phyloP scores from a whole-genome alignment of 2,888 invertebrate species.

The Diploptera punctata region DNA sequence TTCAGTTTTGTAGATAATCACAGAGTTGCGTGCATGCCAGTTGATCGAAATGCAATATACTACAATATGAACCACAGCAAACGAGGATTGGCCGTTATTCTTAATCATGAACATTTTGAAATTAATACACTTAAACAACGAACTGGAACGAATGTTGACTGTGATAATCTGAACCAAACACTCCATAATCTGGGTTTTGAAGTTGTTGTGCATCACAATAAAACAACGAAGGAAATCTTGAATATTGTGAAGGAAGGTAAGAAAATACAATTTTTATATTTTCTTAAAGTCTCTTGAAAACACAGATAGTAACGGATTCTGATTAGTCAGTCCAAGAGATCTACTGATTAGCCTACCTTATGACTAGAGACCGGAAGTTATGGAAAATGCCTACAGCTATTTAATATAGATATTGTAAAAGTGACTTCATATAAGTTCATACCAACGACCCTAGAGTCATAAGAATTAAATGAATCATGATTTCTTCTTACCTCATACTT shows the following conservation, averaged over 20 bases:
- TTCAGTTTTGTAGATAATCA: too few species aligned
- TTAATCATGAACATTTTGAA: constrained; percentile 88
- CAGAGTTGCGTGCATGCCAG: constrained; percentile 66
- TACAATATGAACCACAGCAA: constrained; percentile 88
- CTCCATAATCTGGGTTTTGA: constrained; percentile 73
- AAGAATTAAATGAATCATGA: too few species aligned
- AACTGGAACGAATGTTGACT: constrained; percentile 86
- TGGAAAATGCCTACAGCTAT: too few species aligned
- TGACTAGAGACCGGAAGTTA: too few species aligned
- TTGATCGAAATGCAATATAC: constrained; percentile 65
- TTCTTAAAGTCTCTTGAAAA: background rate
- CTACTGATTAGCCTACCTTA: too few species aligned
- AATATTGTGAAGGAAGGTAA: constrained; percentile 67
- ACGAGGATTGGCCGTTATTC: constrained; percentile 85
- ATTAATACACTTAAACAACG: constrained; percentile 65
- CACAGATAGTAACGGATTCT: too few species aligned
- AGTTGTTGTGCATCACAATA: constrained; percentile 74
- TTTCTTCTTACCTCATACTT: too few species aligned
- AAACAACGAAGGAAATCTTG: constrained; percentile 71
- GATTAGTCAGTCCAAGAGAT: too few species aligned
- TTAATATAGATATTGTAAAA: too few species aligned
- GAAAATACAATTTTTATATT: constrained; percentile 28
- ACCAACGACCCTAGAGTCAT: too few species aligned
- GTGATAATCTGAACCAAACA: constrained; percentile 71
- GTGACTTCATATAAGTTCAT: too few species aligned